phyloP scores from a whole-genome alignment of 2,113 vertebrate genomes.

The Calypte anna region DNA sequence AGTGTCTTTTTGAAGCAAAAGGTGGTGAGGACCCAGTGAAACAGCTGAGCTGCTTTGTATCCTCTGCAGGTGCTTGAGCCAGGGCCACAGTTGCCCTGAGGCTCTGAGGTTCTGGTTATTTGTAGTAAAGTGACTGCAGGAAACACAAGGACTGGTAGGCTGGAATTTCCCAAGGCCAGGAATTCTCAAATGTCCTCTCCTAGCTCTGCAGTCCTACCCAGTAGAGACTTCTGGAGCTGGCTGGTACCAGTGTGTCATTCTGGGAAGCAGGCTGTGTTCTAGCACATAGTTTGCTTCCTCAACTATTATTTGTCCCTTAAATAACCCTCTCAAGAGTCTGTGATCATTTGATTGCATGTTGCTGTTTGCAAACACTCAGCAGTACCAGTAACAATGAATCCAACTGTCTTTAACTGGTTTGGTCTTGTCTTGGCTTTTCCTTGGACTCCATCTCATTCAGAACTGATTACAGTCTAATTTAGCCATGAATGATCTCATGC shows the following conservation, averaged over 20 bases:
- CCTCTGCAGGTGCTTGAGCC: not conserved
- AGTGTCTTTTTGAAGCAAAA: not conserved
- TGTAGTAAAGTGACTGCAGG: not conserved
- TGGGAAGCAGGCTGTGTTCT: not conserved
- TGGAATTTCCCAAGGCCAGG: not conserved
- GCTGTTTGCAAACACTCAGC: not conserved
- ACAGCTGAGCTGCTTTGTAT: not conserved
- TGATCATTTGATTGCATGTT: not conserved
- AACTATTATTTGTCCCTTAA: conserved; percentile 8
- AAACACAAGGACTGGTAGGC: not conserved
- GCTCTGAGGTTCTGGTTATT: not conserved
- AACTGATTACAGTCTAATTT: not conserved
- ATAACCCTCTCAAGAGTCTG: not conserved
- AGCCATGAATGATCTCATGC: not conserved
- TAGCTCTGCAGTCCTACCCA: not conserved
- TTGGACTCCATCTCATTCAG: not conserved
- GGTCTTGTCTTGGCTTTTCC: not conserved
- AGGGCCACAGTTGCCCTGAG: not conserved
- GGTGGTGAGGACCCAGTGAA: not conserved
- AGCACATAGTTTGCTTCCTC: conserved; percentile 42
- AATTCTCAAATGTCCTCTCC: not conserved
- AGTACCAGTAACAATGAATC: not conserved
- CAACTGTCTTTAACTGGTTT: not conserved
- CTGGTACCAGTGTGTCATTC: not conserved
- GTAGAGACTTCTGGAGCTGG: not conserved